These are phyloP conservation scores for Ctenosaura bakeri DNA, from an alignment of 2,797 vertebrate species.

Conservation along the genomic window DNA sequence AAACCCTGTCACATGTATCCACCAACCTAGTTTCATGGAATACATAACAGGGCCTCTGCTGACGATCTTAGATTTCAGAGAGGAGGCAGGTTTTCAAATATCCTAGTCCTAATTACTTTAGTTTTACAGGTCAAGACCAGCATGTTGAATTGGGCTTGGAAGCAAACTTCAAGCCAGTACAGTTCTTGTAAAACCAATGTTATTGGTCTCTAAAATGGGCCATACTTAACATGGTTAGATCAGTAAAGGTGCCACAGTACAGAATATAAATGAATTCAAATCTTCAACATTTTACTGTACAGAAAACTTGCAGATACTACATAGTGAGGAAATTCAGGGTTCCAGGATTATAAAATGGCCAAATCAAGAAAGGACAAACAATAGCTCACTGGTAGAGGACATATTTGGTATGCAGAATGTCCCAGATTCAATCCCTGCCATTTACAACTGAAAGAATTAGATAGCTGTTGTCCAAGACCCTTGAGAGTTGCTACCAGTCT, in stretches of 20 bases:
- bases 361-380: not conserved
- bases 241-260: not conserved
- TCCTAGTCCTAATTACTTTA: no score
- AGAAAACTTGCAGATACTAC: not conserved
- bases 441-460: not conserved
- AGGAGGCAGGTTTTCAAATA: no score
- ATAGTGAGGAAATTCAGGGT: not conserved
- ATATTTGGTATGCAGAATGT: no score
- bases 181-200: no score
- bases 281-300: not conserved
- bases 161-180: no score
- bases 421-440: not conserved
- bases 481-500: not conserved
- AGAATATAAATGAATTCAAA: not conserved
- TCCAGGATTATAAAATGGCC: not conserved
- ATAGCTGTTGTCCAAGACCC: not conserved
- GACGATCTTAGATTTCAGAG: no score
- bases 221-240: not conserved
- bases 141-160: no score
- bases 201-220: no score
- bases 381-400: not conserved
- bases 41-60: no score
- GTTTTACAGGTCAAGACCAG: no score
- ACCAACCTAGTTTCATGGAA: no score
- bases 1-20: no score